Percentiles rank a stretch among this genome's conserved stretches.
Evolutionary conservation across 2,888 invertebrate genomes (phyloP).

Genomic region (Eueremaeus valkanovi): DNA sequence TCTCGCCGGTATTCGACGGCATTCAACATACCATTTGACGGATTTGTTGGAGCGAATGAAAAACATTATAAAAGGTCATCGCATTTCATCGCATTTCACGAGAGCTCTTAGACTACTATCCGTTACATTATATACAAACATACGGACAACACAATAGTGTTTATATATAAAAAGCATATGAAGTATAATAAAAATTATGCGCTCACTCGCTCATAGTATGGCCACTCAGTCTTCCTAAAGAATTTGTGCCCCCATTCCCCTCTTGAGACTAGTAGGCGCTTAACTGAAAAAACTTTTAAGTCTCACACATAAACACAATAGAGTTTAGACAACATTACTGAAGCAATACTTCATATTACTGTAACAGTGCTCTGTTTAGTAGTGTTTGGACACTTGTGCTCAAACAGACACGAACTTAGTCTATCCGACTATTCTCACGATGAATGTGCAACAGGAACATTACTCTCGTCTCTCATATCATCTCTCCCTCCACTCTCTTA

Average conservation of each 20-base stretch:
- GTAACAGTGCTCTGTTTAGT: background rate
- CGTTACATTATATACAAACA: background rate
- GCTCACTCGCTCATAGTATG: constrained; percentile 26
- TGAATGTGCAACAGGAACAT: background rate
- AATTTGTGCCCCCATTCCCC: constrained; percentile 2
- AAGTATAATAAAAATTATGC: constrained; percentile 30
- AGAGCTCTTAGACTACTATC: background rate
- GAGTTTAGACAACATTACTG: background rate
- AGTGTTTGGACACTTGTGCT: constrained; percentile 22
- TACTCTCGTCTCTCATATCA: background rate
- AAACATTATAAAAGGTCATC: constrained; percentile 31
- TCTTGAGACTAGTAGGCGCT: constrained; percentile 25
- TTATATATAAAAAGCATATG: constrained; percentile 13
- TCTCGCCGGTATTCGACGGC: too few species aligned
- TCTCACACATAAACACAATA: constrained; percentile 20
- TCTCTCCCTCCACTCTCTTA: background rate
- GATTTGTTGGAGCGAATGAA: constrained; percentile 31
- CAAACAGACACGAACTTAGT: background rate
- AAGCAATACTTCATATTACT: constrained; percentile 19
- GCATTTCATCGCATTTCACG: constrained; percentile 9
- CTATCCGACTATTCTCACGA: background rate
- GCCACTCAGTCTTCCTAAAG: constrained; percentile 26
- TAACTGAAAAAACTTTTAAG: constrained; percentile 28
- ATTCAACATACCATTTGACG: constrained; percentile 28
- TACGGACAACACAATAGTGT: constrained; percentile 4